Evolutionary conservation across 1,140 invertebrate species (phyloP).

Genomic region (Drosophila murphyi): DNA sequence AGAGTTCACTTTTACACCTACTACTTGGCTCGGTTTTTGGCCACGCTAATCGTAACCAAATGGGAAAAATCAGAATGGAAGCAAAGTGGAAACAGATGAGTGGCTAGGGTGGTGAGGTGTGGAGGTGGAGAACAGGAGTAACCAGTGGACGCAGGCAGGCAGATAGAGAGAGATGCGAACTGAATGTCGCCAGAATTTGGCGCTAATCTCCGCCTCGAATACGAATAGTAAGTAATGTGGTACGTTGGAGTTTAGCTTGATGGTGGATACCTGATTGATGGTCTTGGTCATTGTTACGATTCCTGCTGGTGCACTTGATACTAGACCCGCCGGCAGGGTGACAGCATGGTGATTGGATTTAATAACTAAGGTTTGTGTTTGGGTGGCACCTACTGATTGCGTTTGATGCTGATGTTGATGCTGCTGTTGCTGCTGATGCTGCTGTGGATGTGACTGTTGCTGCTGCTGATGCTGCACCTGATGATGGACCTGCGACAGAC

Average conservation of each 20-base stretch:
- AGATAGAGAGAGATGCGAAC: conserved; percentile 15
- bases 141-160: conserved; percentile 29
- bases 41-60: conserved; percentile 33
- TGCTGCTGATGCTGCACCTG: conserved; percentile 52
- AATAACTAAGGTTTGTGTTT: conserved; percentile 84
- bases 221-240: conserved; percentile 5
- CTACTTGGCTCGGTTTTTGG: not conserved
- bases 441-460: conserved; percentile 64
- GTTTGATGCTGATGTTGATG: conserved; percentile 74
- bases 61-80: conserved; percentile 5
- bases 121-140: conserved; percentile 12
- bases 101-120: not conserved
- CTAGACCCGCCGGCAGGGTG: conserved; percentile 84
- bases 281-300: conserved; percentile 84
- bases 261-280: conserved; percentile 84
- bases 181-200: conserved; percentile 13
- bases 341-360: conserved; percentile 84
- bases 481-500: conserved; percentile 62
- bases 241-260: conserved; percentile 48
- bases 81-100: conserved; percentile 23
- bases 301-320: conserved; percentile 84
- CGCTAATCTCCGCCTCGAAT: conserved; percentile 32
- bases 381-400: conserved; percentile 84
- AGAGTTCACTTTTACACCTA: conserved; percentile 19
- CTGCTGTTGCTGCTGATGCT: conserved; percentile 63